Evolutionary conservation across 2,113 vertebrate genomes (phyloP).

Genomic region (Cricetomys ansorgei): DNA sequence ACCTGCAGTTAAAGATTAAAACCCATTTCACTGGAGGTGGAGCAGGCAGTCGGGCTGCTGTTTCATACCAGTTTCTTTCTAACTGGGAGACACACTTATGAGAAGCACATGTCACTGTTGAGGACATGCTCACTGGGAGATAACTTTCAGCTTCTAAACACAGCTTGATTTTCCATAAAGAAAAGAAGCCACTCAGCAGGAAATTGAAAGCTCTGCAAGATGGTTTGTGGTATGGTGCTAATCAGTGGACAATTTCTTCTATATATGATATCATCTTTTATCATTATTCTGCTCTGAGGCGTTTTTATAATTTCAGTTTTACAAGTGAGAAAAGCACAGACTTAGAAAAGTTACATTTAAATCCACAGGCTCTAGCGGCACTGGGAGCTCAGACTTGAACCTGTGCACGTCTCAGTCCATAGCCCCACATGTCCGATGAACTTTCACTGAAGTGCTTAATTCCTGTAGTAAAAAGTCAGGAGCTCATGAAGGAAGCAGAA

Average conservation of each 20-base stretch:
- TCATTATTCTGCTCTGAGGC: not conserved
- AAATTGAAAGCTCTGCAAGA: not conserved
- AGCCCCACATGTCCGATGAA: not conserved
- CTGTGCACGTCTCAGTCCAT: not conserved
- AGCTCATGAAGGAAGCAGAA: not conserved
- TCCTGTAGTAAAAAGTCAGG: not conserved
- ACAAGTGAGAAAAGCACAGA: not conserved
- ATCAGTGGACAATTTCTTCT: slow-evolving; percentile 1
- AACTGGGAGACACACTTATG: not conserved
- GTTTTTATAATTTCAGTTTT: not conserved
- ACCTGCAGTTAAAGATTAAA: not conserved
- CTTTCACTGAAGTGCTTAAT: not conserved
- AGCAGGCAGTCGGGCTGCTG: not conserved
- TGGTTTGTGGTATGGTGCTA: not conserved
- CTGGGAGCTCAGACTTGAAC: not conserved
- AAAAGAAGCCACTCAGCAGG: not conserved
- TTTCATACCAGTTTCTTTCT: not conserved
- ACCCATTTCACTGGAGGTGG: not conserved
- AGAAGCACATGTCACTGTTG: not conserved
- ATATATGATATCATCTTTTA: not conserved
- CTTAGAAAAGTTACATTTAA: not conserved
- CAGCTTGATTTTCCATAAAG: not conserved
- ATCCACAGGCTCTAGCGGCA: not conserved
- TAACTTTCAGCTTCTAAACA: not conserved
- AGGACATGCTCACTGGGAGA: not conserved